Percentiles rank a stretch among this genome's conserved stretches.
Conservation (phyloP, 2,888 invertebrate genomes). For the Melanostoma mellinum region DNA sequence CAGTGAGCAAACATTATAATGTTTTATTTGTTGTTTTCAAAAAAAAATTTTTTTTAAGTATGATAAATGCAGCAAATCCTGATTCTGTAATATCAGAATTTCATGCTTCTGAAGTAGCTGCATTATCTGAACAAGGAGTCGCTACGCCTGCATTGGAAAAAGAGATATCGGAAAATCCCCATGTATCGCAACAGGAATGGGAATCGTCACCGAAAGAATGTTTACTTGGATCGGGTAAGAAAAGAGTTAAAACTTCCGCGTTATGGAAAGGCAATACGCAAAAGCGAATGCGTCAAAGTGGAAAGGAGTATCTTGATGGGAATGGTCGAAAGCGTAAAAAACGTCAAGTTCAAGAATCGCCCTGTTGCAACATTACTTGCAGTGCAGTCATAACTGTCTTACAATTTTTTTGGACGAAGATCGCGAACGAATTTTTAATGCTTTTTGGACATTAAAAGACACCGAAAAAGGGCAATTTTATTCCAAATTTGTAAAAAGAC, state of each 20-base stretch:
- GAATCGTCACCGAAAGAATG: slow-evolving; percentile 15
- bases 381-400: slow-evolving; percentile 18
- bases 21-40: no score
- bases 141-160: no score
- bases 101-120: no score
- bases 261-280: slow-evolving; percentile 17
- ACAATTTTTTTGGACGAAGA: slow-evolving; percentile 18
- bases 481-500: slow-evolving; percentile 21
- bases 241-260: slow-evolving; percentile 8
- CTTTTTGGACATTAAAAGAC: slow-evolving; percentile 10
- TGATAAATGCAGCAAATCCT: no score
- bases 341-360: slow-evolving; percentile 8
- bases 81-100: no score
- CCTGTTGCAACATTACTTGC: slow-evolving; percentile 2
- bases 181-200: no score
- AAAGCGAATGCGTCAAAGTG: slow-evolving; percentile 24
- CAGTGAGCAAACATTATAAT: no score
- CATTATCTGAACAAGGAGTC: no score
- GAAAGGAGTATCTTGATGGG: slow-evolving; percentile 1
- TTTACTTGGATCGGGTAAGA: slow-evolving; percentile 23
- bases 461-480: slow-evolving; percentile 19
- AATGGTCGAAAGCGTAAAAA: slow-evolving; percentile 11
- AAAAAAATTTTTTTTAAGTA: no score
- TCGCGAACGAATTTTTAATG: slow-evolving; percentile 6
- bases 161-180: no score